Conservation (phyloP, 2,113 vertebrate genomes). For the Tamias sibiricus region DNA sequence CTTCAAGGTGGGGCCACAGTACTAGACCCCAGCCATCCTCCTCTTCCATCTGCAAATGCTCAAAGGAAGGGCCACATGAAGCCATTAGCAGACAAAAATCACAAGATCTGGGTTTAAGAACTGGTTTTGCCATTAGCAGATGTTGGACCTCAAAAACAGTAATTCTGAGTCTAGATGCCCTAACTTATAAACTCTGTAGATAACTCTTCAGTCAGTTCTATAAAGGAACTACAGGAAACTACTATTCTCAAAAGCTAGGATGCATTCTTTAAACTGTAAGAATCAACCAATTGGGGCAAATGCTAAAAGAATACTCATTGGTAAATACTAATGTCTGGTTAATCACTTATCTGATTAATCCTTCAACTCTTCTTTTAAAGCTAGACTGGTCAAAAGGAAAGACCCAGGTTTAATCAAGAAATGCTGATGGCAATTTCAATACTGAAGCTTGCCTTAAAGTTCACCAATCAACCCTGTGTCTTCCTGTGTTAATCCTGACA, state of each 20-base stretch:
- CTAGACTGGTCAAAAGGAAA: neutral
- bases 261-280: neutral
- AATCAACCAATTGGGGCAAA: neutral
- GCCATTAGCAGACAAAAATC: neutral
- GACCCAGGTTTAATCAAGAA: neutral
- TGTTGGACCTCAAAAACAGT: neutral
- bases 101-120: neutral
- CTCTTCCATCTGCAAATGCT: neutral
- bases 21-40: too few species aligned
- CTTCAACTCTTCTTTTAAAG: neutral
- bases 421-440: neutral
- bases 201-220: neutral
- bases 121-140: neutral
- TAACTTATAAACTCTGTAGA: neutral
- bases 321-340: neutral
- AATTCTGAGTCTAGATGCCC: neutral
- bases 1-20: neutral
- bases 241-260: neutral
- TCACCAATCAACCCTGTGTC: neutral
- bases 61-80: neutral
- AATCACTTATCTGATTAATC: neutral
- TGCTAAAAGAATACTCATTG: neutral
- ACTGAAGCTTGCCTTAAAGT: neutral
- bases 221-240: neutral
- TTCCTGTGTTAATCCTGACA: neutral